These are phyloP conservation scores for Lampris incognitus DNA, from an alignment of 2,113 vertebrate genomes.

Conservation along the genomic window DNA sequence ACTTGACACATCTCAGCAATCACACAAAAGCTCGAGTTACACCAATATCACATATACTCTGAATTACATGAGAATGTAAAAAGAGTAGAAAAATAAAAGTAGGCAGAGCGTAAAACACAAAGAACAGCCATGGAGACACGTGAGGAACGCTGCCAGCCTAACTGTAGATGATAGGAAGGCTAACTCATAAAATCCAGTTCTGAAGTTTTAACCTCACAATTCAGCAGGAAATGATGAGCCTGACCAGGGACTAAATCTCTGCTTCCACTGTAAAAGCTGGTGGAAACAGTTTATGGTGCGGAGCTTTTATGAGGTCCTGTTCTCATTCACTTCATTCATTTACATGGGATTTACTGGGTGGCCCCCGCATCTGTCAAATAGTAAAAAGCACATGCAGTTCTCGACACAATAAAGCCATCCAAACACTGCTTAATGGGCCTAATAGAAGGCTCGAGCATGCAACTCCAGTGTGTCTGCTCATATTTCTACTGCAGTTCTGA, in stretches of 20 bases:
- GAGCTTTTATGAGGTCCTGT: conserved; percentile 28
- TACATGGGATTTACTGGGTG: conserved; percentile 31
- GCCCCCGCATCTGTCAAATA: conserved; percentile 33
- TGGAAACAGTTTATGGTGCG: background rate
- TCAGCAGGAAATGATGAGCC: background rate
- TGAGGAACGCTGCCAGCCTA: no score
- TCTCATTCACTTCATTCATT: conserved; percentile 12
- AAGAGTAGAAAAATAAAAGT: background rate
- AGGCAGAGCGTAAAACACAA: no score
- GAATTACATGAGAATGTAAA: no score
- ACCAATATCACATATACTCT: no score
- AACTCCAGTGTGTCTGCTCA: conserved; percentile 1
- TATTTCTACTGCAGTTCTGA: background rate
- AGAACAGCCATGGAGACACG: no score
- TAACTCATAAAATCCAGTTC: no score
- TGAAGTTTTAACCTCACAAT: background rate
- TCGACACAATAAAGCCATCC: conserved; percentile 39
- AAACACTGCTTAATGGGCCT: conserved; percentile 31
- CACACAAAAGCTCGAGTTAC: no score
- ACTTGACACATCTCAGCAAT: no score
- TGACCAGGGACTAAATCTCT: background rate
- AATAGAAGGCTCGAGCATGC: background rate
- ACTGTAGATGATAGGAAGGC: no score
- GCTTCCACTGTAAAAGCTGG: background rate
- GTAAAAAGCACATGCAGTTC: background rate